Percentiles rank a stretch among this genome's conserved stretches.
These are phyloP conservation scores for Menura novaehollandiae DNA, from an alignment of 2,113 vertebrate species.

Conservation along the genomic window DNA sequence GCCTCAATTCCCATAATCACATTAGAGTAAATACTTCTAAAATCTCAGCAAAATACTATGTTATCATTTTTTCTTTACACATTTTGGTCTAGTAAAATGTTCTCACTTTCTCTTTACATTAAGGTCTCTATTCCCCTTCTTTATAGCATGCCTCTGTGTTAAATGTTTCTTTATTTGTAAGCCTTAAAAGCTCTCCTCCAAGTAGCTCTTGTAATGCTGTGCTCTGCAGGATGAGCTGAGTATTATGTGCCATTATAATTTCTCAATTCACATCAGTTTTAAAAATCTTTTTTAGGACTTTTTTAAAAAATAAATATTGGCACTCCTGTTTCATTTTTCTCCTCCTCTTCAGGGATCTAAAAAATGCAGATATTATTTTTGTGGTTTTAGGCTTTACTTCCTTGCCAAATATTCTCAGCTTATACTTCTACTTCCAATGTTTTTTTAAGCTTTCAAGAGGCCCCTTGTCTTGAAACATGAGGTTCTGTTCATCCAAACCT, in stretches of 20 bases:
- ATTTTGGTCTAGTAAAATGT: neutral
- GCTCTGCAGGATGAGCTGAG: neutral
- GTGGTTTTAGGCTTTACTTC: slow-evolving; percentile 45
- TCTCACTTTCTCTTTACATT: neutral
- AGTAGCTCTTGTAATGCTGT: neutral
- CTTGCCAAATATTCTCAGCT: slow-evolving; percentile 45
- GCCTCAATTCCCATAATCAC: neutral
- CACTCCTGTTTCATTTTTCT: slow-evolving; percentile 48
- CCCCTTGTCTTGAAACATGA: slow-evolving; percentile 41
- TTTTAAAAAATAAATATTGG: neutral
- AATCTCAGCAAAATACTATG: neutral
- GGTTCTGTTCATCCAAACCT: slow-evolving; percentile 17
- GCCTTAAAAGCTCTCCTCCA: neutral
- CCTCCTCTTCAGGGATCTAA: slow-evolving; percentile 38
- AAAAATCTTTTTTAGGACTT: neutral
- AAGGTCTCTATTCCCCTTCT: neutral
- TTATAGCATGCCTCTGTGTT: neutral
- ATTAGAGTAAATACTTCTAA: neutral
- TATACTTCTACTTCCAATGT: slow-evolving; percentile 29
- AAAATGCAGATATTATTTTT: slow-evolving; percentile 67
- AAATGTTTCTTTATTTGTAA: neutral
- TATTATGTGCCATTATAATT: neutral
- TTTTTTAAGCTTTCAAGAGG: slow-evolving; percentile 57
- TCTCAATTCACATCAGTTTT: slow-evolving; percentile 3
- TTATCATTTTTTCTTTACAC: neutral